Base-by-base conservation (phyloP, 2,797 vertebrate genomes). In the Lithobates sylvaticus region DNA sequence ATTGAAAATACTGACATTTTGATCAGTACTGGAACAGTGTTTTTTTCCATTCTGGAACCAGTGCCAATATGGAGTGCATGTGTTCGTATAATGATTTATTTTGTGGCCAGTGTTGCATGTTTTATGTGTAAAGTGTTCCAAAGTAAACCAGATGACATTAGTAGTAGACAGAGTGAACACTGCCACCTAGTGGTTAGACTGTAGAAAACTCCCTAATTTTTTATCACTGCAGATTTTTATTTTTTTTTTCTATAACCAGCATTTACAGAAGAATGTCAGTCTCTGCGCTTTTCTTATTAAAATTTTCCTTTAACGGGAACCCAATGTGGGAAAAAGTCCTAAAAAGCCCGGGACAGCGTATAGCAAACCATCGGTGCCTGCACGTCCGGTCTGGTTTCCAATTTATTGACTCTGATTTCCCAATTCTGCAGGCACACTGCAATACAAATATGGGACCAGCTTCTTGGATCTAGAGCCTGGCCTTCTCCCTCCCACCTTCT, bases 111-210 rank as follows among this genome's bases (percentile, higher is more conserved):
- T 1, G 15, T 16, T 70, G 68, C 15, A 34, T 34, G 4, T 70
- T 70, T 70, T 13, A 69, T 15, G 4, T 16, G 34, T 32, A 32
- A 6, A 26, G n/a, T 47, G 42, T 74, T 74, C 2, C n/a, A n/a
- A 65, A 61, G n/a, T 16, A 79, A 68, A 21, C 15, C 5, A 10
- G 6, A 61, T 16, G n/a, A n/a, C n/a, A 36, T 36, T 58, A 76
- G 13, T 61, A 67, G 23, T n/a, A 39, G 39, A 6, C 23, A 65
- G 39, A 15, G 9, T 12, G 32, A 73, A 81, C 58, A 69, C 32
- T 70, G 84, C 47, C 84, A 76, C 61, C 84, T 72, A 81, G 77
- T 86, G 84, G 16, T 9, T 15, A 76, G 34, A 75, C 47, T 15
- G 5, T 5, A 36, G 4, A 67, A 21, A 15, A 42, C 44, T 6